These are phyloP conservation scores for Anagrus nilaparvatae DNA, from an alignment of 1,140 invertebrate genomes.

Conservation along the genomic window DNA sequence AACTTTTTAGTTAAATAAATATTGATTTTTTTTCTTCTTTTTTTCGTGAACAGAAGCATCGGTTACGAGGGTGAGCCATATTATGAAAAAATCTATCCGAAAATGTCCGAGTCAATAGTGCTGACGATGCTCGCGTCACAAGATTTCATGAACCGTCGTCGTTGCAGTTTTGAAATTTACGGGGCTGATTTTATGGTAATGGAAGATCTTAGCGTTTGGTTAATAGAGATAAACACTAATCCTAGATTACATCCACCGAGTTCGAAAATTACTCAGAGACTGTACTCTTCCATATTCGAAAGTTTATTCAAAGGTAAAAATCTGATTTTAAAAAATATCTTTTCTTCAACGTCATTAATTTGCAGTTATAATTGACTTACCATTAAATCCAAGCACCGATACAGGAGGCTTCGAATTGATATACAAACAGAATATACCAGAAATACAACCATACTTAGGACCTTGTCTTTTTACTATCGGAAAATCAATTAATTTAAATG, in stretches of 20 bases:
- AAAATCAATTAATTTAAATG: slow-evolving; percentile 25
- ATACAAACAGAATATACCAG: slow-evolving; percentile 46
- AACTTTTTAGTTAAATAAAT: too few species aligned
- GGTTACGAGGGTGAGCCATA: slow-evolving; percentile 42
- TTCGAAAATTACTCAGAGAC: slow-evolving; percentile 68
- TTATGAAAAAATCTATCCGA: slow-evolving; percentile 67
- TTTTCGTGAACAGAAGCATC: slow-evolving; percentile 10
- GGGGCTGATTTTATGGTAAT: slow-evolving; percentile 87
- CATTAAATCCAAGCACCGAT: slow-evolving; percentile 45
- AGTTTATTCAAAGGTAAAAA: slow-evolving; percentile 76
- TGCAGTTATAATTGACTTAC: slow-evolving; percentile 54
- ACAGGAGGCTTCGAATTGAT: slow-evolving; percentile 53
- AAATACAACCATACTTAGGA: slow-evolving; percentile 46
- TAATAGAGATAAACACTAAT: slow-evolving; percentile 89
- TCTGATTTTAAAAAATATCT: not conserved
- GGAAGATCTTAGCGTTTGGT: slow-evolving; percentile 76
- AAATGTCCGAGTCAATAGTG: slow-evolving; percentile 75
- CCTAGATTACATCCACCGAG: slow-evolving; percentile 70
- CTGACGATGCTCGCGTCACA: slow-evolving; percentile 70
- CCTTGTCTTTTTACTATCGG: slow-evolving; percentile 48
- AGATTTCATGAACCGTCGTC: slow-evolving; percentile 59
- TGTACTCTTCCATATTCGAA: slow-evolving; percentile 72
- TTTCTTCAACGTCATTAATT: slow-evolving; percentile 13
- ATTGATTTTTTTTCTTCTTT: slow-evolving; percentile 12
- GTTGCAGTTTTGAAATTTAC: slow-evolving; percentile 81